Evolutionary conservation across 2,888 invertebrate genomes (phyloP), one percentile per base, ranked within the genome.

Genomic region (Leptinotarsa haldemani): DNA sequence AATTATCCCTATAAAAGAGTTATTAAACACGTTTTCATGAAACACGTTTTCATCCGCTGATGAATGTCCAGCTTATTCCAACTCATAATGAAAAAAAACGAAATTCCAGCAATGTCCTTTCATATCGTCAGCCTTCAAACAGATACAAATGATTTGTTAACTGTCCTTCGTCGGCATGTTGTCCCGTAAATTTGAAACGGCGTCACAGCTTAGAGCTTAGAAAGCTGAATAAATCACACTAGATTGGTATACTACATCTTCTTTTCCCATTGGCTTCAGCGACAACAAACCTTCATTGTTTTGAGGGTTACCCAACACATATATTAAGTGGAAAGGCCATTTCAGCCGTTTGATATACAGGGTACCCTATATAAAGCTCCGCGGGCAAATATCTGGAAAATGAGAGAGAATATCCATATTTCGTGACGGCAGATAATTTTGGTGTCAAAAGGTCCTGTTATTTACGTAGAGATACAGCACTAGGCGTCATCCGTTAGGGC

Each of bases 61-160:
- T 40, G 40, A 40, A 40, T 40, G 2, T 40, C 40, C 40, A 40
- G 40, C 40, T 5, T 40, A 2, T 9, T 9, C 40, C 4, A 50
- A 16, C 50, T n/a, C 50, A n/a, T 15, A 12, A 50, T n/a, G 15
- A 4, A 22, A 7, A 22, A 22, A 56, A 22, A 56, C 2, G 22
- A 3, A 20, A 3, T 56, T 20, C 12, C 22, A 20, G 15, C 56
- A 18, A 22, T 25, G 22, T 15, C 22, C 22, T 22, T 13, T 22
- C 3, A 25, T 56, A 56, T 15, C 5, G 9, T 13, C 13, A 18
- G 20, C 53, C 53, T 4, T 13, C 53, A 56, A 22, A 15, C 56
- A 22, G 15, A 56, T 22, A 56, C 56, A 13, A 56, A 56, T 56
- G 56, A 56, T 56, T 56, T 56, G 22, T 56, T 4, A 20, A 56